Base-by-base conservation (phyloP, 2,888 invertebrate genomes). In the Orthosia cruda region DNA sequence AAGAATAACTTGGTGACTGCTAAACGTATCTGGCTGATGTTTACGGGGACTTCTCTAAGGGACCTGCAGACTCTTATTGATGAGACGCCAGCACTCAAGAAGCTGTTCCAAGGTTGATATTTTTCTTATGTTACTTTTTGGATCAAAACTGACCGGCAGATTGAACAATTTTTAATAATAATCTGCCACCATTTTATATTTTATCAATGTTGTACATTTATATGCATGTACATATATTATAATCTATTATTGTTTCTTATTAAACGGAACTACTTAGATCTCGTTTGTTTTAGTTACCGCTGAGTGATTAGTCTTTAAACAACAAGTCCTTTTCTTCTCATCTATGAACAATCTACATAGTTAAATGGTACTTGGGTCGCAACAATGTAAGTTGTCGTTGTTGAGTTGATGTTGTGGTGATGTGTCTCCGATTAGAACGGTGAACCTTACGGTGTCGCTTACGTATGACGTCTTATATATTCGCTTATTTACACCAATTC, bases 11-110 rank as follows among this genome's bases (percentile, higher is more conserved):
- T 84, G 23, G 45, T 75, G 0, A 64, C 55, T 0, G 88, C 91
- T 0, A 79, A 84, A 26, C 70, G 74, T 3, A 71, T 93, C 3
- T 94, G 93, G 93, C 47, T 55, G 1, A 59, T 77, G 50, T 94
- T 94, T 64, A 84, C 91, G 0, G 87, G 82, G 0, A 47, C 89
- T 0, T 72, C 87, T 0, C 54, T 72, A 13, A 47, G 50, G 0
- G 89, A 92, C 0, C 72, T 93, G 18, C 74, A 79, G 13, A 57
- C 20, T 0, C 20, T 87, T n/a, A 65, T 93, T 4, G 64, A 74
- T 5, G 57, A 50, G 12, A 79, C 83, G 1, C 90, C 71, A 0
- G 81, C 90, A 68, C 68, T 93, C 16, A 84, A 81, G 58, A 80
- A 76, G 26, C 47, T 88, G 45, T 85, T 69, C 52, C 70, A 69